Conservation (phyloP, 92 coral and sea anemone species). For the Epizoanthus rinbou region DNA sequence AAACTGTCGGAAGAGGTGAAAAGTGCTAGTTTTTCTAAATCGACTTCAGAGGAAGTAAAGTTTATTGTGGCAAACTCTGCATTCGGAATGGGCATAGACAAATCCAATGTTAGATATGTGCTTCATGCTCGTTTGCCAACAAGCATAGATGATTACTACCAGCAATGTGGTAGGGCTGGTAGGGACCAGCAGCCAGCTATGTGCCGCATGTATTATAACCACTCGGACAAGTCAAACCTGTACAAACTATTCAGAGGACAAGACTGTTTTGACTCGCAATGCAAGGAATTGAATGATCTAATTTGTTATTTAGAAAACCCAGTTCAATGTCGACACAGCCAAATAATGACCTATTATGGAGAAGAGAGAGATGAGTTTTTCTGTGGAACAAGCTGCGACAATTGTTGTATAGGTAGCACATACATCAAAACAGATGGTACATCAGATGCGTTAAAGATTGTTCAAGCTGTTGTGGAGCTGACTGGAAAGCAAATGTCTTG, state of each 20-base stretch:
- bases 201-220: constrained; percentile 46
- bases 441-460: constrained; percentile 58
- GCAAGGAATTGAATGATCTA: constrained; percentile 38
- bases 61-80: constrained; percentile 53
- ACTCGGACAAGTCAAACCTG: constrained; percentile 47
- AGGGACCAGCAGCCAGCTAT: constrained; percentile 41
- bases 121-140: constrained; percentile 51
- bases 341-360: constrained; percentile 50
- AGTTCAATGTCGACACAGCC: constrained; percentile 52
- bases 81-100: constrained; percentile 56
- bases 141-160: constrained; percentile 41
- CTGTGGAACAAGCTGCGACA: constrained; percentile 54
- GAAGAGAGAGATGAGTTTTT: constrained; percentile 40
- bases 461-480: constrained; percentile 54
- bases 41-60: constrained; percentile 38
- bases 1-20: constrained; percentile 46
- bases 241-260: constrained; percentile 44
- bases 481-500: constrained; percentile 42
- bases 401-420: constrained; percentile 41
- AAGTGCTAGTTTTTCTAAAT: constrained; percentile 27
- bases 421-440: constrained; percentile 55
- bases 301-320: constrained; percentile 48
- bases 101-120: constrained; percentile 44
- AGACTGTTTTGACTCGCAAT: constrained; percentile 34
- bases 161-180: constrained; percentile 42